A percentile compares a stretch with the other conserved stretches of the same genome.
Evolutionary conservation across 1,140 invertebrate genomes (phyloP).

Genomic region (Papilio helenus): DNA sequence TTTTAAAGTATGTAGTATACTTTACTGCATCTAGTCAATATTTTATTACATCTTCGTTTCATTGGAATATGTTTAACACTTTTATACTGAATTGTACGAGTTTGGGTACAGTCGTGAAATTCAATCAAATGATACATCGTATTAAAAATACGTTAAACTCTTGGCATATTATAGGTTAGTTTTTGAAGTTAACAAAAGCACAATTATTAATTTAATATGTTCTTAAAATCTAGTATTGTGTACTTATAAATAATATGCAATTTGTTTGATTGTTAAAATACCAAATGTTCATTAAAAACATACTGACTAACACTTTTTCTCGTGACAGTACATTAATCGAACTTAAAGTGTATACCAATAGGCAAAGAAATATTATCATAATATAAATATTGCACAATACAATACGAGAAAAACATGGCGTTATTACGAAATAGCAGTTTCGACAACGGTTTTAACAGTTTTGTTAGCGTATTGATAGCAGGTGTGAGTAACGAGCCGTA

Average conservation of each 20-base stretch:
- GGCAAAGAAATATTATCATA: slow-evolving; percentile 44
- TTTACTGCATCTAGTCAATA: slow-evolving; percentile 3
- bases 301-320: slow-evolving; percentile 13
- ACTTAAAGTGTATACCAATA: slow-evolving; percentile 40
- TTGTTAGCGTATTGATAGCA: slow-evolving; percentile 28
- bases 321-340: slow-evolving; percentile 38
- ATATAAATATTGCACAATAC: slow-evolving; percentile 42
- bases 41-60: slow-evolving; percentile 41
- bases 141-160: not conserved
- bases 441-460: slow-evolving; percentile 21
- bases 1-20: slow-evolving; percentile 1
- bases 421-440: slow-evolving; percentile 26
- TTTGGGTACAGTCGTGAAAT: slow-evolving; percentile 31
- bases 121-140: not conserved
- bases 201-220: no score
- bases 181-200: no score
- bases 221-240: no score
- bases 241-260: not conserved
- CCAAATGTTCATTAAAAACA: not conserved
- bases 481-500: slow-evolving; percentile 14
- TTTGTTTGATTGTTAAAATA: not conserved
- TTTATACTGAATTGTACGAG: slow-evolving; percentile 41
- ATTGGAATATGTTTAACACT: slow-evolving; percentile 28
- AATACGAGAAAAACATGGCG: slow-evolving; percentile 30
- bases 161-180: no score